Evolutionary conservation across 2,113 vertebrate species (phyloP).

Genomic region (Penelope pileata): DNA sequence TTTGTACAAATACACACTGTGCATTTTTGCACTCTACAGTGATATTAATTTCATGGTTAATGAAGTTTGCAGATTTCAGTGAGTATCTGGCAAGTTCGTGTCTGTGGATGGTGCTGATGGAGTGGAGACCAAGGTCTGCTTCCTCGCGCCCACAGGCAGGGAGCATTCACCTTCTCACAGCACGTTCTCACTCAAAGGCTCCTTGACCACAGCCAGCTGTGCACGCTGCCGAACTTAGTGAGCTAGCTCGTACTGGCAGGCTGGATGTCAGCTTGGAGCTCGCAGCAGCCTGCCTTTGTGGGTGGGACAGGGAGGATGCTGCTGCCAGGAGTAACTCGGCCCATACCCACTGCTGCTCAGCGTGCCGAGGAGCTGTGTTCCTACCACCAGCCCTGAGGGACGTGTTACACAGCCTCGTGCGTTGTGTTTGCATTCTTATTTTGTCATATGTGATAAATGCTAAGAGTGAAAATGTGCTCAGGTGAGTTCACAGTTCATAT

Average conservation of each 20-base stretch:
- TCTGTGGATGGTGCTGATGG: conserved; percentile 31
- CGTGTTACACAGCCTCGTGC: not conserved
- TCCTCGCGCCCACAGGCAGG: not conserved
- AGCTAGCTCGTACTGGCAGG: not conserved
- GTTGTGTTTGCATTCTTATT: not conserved
- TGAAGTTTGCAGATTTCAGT: conserved; percentile 39
- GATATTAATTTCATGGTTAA: conserved; percentile 65
- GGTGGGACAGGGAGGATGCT: not conserved
- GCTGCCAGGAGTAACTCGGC: not conserved
- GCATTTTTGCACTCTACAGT: not conserved
- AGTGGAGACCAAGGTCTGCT: conserved; percentile 7
- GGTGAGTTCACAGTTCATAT: not conserved
- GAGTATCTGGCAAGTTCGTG: conserved; percentile 31
- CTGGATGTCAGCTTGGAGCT: not conserved
- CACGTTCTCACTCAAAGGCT: not conserved
- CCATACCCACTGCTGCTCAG: not conserved
- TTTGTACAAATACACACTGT: not conserved
- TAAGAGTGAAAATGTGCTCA: not conserved
- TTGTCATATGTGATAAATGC: not conserved
- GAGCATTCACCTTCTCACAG: not conserved
- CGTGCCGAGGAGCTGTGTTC: not conserved
- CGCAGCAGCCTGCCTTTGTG: not conserved
- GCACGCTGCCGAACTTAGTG: not conserved
- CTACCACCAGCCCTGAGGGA: not conserved
- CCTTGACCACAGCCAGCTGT: not conserved